Evolutionary conservation across 1,140 invertebrate genomes (phyloP).

Genomic region (Drosophila bipectinata): DNA sequence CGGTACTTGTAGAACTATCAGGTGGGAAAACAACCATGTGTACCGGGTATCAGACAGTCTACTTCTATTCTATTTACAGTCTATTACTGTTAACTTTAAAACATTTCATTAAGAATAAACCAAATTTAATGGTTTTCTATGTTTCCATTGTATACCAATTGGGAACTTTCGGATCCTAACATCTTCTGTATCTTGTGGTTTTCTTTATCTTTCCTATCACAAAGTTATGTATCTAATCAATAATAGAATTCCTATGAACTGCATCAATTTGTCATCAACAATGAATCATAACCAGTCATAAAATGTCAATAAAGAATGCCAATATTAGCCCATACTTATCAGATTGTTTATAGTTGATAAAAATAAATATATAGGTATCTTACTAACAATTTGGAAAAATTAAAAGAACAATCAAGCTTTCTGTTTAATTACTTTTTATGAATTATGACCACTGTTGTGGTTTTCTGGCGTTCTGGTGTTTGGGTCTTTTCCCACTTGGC

Average conservation of each 20-base stretch:
- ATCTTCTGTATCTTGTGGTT: neutral
- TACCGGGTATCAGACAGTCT: no score
- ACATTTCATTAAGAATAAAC: no score
- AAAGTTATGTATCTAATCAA: neutral
- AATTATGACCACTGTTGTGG: neutral
- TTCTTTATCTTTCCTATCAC: no score
- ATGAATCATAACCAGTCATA: neutral
- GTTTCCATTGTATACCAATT: no score
- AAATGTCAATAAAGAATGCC: neutral
- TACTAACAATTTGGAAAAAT: no score
- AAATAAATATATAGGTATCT: no score
- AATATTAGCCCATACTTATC: neutral
- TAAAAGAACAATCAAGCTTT: no score
- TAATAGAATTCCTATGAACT: neutral
- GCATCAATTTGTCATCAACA: neutral
- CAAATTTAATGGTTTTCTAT: no score
- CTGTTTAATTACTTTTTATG: neutral
- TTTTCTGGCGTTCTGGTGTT: constrained; percentile 15
- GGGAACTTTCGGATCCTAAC: neutral
- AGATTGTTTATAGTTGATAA: neutral
- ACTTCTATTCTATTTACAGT: no score
- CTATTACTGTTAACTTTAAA: no score
- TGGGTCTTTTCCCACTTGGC: constrained; percentile 2
- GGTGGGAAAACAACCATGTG: no score
- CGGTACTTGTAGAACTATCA: no score